phyloP scores from a whole-genome alignment of 2,113 vertebrate species.

The Corythornis vintsioides region DNA sequence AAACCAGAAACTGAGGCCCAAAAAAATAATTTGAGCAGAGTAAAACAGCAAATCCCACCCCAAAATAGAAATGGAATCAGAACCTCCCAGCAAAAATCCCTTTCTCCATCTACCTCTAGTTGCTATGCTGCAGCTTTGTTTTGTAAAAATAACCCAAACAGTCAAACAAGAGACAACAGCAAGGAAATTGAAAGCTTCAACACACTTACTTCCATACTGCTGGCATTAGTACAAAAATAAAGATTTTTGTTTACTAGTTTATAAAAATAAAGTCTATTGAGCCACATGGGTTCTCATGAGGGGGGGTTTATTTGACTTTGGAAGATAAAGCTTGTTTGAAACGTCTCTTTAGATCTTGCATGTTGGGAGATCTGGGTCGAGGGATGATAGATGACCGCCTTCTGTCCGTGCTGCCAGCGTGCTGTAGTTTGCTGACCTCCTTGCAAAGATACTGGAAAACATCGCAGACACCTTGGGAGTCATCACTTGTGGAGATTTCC shows the following conservation, averaged over 20 bases:
- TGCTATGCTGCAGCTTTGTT: neutral
- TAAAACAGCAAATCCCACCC: neutral
- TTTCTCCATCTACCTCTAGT: neutral
- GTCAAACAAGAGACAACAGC: neutral
- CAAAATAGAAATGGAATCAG: neutral
- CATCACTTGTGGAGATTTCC: conserved; percentile 83
- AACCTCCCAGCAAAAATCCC: neutral
- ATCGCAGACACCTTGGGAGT: conserved; percentile 77
- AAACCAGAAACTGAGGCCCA: neutral
- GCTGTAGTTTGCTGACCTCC: conserved; percentile 80
- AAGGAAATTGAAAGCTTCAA: neutral
- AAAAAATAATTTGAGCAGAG: neutral
- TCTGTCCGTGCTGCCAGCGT: conserved; percentile 49
- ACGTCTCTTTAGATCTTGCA: conserved; percentile 85
- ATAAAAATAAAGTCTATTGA: conserved; percentile 68
- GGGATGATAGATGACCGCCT: conserved; percentile 75
- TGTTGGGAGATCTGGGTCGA: conserved; percentile 82
- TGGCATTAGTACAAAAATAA: conserved; percentile 80
- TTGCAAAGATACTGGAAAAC: conserved; percentile 83
- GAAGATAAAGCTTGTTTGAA: conserved; percentile 84
- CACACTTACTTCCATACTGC: conserved; percentile 52
- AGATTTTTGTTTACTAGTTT: conserved; percentile 65
- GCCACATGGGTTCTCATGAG: neutral
- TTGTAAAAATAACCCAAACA: neutral
- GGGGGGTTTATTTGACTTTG: conserved; percentile 73